Evolutionary conservation across 1,140 invertebrate genomes (phyloP).

Genomic region (silkworm (Bombyx mori)): ASM3026992v2 NC_085117.1:15620001-15620500

Average conservation of each 20-base stretch:
- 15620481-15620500: background rate
- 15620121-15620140: too few relatives aligned
- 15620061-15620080: too few relatives aligned
- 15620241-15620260: background rate
- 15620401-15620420: background rate
- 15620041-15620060: too few relatives aligned
- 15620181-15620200: background rate
- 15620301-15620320: background rate
- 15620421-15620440: too few relatives aligned
- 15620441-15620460: background rate
- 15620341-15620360: background rate
- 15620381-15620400: constrained; percentile 1
- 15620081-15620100: too few relatives aligned
- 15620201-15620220: background rate
- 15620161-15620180: too few relatives aligned
- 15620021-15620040: too few relatives aligned
- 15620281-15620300: background rate
- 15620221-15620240: background rate
- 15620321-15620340: background rate
- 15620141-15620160: too few relatives aligned
- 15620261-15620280: background rate
- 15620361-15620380: background rate
- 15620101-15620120: too few relatives aligned
- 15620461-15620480: background rate
- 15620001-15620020: too few relatives aligned